These are phyloP conservation scores for Macropis europaea DNA, from an alignment of 2,888 invertebrate species.

Conservation along the genomic window DNA sequence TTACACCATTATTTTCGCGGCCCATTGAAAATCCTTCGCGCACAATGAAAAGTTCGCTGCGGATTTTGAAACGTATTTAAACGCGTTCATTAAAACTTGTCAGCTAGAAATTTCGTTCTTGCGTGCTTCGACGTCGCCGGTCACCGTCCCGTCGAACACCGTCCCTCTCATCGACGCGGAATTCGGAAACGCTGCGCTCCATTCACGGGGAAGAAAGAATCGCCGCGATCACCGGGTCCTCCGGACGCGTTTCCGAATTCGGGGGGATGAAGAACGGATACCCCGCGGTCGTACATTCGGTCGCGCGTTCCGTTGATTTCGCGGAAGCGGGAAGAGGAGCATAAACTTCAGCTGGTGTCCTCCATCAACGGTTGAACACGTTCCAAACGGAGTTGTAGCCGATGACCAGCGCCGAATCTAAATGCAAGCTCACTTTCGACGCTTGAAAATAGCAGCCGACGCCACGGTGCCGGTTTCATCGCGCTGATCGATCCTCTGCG, in stretches of 20 bases:
- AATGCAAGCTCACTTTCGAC: slow-evolving; percentile 32
- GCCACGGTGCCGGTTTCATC: slow-evolving; percentile 11
- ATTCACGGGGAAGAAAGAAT: too few species aligned
- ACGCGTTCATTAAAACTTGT: slow-evolving; percentile 7
- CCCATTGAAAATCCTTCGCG: slow-evolving; percentile 29
- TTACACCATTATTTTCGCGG: slow-evolving; percentile 23
- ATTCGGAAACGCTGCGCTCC: not conserved
- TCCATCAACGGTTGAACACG: slow-evolving; percentile 72
- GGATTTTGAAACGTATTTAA: slow-evolving; percentile 7
- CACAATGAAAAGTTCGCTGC: slow-evolving; percentile 28
- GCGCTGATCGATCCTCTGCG: not conserved
- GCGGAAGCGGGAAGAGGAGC: slow-evolving; percentile 18
- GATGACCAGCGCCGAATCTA: slow-evolving; percentile 25
- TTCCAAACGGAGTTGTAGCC: slow-evolving; percentile 72
- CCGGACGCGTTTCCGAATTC: too few species aligned
- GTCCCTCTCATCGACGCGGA: not conserved
- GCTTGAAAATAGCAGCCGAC: slow-evolving; percentile 5
- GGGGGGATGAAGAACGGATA: not conserved
- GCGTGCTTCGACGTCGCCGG: too few species aligned
- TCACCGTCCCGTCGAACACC: not conserved
- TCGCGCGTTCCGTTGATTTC: slow-evolving; percentile 14
- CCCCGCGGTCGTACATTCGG: not conserved
- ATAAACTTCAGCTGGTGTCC: slow-evolving; percentile 62
- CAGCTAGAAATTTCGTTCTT: not conserved
- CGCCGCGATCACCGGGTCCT: too few species aligned